These are phyloP conservation scores for Gallinago nigripennis DNA, from an alignment of 2,797 vertebrate species.

Conservation along the genomic window DNA sequence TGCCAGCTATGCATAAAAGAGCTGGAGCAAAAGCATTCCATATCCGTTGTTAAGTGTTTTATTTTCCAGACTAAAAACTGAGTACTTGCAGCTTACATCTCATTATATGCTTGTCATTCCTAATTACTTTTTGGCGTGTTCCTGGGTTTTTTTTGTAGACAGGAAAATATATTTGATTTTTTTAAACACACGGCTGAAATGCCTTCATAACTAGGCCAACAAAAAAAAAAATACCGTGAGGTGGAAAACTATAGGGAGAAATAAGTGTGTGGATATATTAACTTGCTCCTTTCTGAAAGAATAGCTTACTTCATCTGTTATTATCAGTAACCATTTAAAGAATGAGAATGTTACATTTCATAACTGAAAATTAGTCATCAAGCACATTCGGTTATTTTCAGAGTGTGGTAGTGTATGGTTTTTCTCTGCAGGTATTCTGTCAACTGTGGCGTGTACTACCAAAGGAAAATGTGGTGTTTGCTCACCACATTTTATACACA, in stretches of 20 bases:
- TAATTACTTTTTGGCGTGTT: constrained; percentile 42
- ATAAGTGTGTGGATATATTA: neutral
- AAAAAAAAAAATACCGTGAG: neutral
- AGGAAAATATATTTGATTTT: neutral
- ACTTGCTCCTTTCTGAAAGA: neutral
- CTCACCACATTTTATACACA: neutral
- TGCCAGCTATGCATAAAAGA: constrained; percentile 40
- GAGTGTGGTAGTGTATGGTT: neutral
- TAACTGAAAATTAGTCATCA: neutral
- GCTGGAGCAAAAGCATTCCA: constrained; percentile 25
- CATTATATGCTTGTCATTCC: constrained; percentile 36
- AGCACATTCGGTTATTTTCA: neutral
- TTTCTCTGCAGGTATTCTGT: neutral
- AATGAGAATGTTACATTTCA: neutral
- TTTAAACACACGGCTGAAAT: neutral
- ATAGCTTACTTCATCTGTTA: neutral
- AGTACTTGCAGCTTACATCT: constrained; percentile 15
- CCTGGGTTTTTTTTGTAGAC: neutral
- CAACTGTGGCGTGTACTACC: neutral
- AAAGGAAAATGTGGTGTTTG: neutral
- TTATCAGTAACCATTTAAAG: neutral
- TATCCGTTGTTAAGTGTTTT: constrained; percentile 18
- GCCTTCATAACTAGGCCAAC: neutral
- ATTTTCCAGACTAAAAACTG: constrained; percentile 43
- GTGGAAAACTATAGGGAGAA: neutral